phyloP scores from a whole-genome alignment of 2,888 invertebrate genomes.

The Falcaria lacertinaria region DNA sequence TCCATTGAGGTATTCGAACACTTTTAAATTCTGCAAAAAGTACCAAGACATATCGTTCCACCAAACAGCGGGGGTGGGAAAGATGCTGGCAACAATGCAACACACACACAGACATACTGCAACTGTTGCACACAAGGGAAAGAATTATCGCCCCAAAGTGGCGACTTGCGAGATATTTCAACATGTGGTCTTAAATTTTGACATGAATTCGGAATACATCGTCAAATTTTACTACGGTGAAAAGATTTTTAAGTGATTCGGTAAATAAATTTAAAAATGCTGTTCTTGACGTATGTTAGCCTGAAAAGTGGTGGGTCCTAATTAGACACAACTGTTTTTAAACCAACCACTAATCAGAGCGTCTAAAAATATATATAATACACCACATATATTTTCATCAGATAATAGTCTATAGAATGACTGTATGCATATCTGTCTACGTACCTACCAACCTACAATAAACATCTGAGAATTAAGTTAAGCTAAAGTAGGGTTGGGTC shows the following conservation, averaged over 20 bases:
- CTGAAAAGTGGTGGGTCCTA: too few species aligned
- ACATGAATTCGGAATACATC: background rate
- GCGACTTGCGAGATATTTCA: conserved; percentile 13
- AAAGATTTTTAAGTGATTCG: background rate
- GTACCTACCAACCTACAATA: too few species aligned
- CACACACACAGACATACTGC: conserved; percentile 14
- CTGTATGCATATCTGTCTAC: too few species aligned
- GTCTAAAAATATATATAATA: too few species aligned
- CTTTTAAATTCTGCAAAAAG: conserved; percentile 12
- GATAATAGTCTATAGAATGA: too few species aligned
- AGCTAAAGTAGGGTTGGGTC: too few species aligned
- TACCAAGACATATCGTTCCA: conserved; percentile 21
- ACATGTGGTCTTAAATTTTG: conserved; percentile 4
- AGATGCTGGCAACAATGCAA: conserved; percentile 32
- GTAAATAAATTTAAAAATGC: too few species aligned
- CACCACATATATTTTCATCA: too few species aligned
- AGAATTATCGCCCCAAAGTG: conserved; percentile 27
- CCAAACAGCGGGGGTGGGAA: conserved; percentile 40
- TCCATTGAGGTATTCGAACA: background rate
- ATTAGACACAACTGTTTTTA: too few species aligned
- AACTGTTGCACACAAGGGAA: background rate
- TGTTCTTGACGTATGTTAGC: too few species aligned
- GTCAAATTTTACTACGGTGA: background rate
- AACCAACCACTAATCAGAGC: too few species aligned
- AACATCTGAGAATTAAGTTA: too few species aligned